These are phyloP conservation scores for Uropetala carovei DNA, from an alignment of 2,888 invertebrate species.

Conservation along the genomic window DNA sequence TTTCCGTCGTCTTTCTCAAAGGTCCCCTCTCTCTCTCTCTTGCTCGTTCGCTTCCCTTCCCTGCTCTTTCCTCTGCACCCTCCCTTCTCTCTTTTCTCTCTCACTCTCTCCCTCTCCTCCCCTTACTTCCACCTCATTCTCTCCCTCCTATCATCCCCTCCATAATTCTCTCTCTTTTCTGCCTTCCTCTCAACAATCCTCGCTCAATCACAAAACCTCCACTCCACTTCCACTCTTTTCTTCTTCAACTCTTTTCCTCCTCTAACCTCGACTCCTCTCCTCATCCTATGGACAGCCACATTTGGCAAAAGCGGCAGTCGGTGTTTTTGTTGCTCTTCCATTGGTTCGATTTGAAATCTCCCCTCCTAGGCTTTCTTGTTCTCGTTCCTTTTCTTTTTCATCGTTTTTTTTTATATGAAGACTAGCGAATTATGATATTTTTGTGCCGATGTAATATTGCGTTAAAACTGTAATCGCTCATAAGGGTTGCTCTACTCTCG, in stretches of 20 bases:
- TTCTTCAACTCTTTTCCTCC: neutral
- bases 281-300: neutral
- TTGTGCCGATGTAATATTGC: too few relatives aligned
- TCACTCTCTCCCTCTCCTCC: neutral
- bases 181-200: neutral
- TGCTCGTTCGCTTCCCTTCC: neutral
- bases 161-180: neutral
- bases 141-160: neutral
- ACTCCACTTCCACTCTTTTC: neutral
- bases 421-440: too few relatives aligned
- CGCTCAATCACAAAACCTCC: neutral
- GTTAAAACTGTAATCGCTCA: too few relatives aligned
- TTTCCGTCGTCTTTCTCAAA: conserved; percentile 25
- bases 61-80: neutral
- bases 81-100: neutral
- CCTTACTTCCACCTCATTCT: neutral
- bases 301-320: conserved; percentile 1
- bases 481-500: too few relatives aligned
- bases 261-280: neutral
- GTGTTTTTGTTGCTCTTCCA: neutral
- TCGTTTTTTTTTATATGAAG: too few relatives aligned
- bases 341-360: neutral
- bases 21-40: neutral
- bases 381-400: too few relatives aligned
- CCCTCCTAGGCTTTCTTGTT: neutral